Conservation (phyloP, 2,113 vertebrate species). For the Motacilla alba region DNA sequence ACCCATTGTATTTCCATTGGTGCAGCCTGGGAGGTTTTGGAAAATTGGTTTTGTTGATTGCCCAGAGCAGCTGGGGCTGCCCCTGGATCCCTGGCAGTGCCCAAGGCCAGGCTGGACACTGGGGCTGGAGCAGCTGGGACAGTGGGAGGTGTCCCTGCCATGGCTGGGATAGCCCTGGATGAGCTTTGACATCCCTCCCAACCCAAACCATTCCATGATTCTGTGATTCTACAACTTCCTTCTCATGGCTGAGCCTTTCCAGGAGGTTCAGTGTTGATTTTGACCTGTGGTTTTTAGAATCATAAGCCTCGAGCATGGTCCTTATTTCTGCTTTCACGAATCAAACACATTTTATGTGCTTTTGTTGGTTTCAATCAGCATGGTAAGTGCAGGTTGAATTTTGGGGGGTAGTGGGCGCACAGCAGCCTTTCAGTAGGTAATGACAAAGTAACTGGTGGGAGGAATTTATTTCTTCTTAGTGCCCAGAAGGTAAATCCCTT, state of each 20-base stretch:
- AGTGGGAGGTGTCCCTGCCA: background rate
- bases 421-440: background rate
- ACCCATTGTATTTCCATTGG: background rate
- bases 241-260: background rate
- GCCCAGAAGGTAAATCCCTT: background rate
- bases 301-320: fast-evolving
- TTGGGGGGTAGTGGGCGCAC: background rate
- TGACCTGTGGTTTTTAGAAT: background rate
- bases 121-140: background rate
- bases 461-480: background rate
- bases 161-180: fast-evolving
- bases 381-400: background rate
- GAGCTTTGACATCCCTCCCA: fast-evolving
- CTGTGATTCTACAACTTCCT: background rate
- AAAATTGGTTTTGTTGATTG: background rate
- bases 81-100: background rate
- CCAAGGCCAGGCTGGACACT: background rate
- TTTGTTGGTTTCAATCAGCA: background rate
- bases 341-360: background rate
- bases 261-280: background rate
- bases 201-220: background rate
- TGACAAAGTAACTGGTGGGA: background rate
- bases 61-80: background rate
- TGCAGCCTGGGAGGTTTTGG: background rate
- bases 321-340: background rate